phyloP scores from a whole-genome alignment of 2,888 invertebrate genomes.

The Belgica antarctica region DNA sequence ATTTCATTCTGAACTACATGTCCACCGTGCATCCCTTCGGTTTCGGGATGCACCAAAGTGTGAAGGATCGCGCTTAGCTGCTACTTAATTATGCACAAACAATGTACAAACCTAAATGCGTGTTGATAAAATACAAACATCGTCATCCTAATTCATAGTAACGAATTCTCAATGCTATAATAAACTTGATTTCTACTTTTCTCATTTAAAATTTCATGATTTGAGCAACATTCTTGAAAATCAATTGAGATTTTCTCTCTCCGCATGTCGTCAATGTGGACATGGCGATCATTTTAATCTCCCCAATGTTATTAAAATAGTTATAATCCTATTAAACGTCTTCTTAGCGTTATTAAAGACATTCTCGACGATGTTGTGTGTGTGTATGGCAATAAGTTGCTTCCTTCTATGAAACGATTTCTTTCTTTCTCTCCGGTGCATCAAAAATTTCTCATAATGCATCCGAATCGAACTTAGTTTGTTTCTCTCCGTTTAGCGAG shows the following conservation, averaged over 20 bases:
- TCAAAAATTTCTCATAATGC: background rate
- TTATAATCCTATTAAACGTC: slow-evolving; percentile 18
- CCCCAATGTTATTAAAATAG: slow-evolving; percentile 25
- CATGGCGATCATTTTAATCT: slow-evolving; percentile 21
- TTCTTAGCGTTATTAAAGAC: slow-evolving; percentile 17
- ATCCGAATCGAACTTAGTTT: background rate
- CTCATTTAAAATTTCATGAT: background rate
- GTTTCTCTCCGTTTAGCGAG: background rate
- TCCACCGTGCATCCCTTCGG: background rate
- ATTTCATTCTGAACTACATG: background rate
- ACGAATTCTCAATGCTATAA: slow-evolving; percentile 9
- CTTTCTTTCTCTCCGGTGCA: background rate
- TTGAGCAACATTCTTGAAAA: slow-evolving; percentile 17
- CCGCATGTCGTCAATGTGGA: slow-evolving; percentile 9
- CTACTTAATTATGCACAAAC: slow-evolving; percentile 8
- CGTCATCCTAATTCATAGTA: background rate
- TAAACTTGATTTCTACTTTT: slow-evolving; percentile 24
- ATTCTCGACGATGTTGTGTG: slow-evolving; percentile 9
- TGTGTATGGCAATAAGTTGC: slow-evolving; percentile 19
- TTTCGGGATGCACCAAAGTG: too few species aligned
- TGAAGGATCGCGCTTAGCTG: background rate
- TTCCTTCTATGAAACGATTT: background rate
- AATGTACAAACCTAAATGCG: slow-evolving; percentile 20
- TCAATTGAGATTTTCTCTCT: background rate
- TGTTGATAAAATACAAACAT: background rate